These are phyloP conservation scores for Drosophila triauraria DNA, from an alignment of 1,140 invertebrate genomes.

Conservation along the genomic window DNA sequence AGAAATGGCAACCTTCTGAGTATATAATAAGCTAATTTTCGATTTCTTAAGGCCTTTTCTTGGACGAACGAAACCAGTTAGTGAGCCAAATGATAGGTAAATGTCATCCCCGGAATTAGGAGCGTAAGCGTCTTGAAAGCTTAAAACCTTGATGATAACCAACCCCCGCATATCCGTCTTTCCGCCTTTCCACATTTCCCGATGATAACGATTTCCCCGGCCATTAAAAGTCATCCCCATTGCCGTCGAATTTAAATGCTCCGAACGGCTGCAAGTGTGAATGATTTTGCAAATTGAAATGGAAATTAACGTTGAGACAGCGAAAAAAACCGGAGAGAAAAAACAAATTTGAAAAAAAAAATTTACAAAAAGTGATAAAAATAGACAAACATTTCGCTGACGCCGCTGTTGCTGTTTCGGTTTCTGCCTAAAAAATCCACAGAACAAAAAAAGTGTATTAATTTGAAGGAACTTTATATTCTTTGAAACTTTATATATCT, in stretches of 20 bases:
- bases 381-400: conserved; percentile 42
- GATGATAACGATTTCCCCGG: conserved; percentile 17
- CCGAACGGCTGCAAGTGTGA: conserved; percentile 23
- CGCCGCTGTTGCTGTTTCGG: conserved; percentile 17
- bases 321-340: conserved; percentile 18
- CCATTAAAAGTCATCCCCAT: conserved; percentile 31
- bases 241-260: conserved; percentile 11
- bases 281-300: conserved; percentile 51
- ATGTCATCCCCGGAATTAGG: conserved; percentile 20
- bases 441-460: conserved; percentile 2
- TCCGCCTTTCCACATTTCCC: neutral
- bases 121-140: neutral
- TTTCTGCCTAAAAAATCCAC: conserved; percentile 28
- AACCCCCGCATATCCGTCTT: conserved; percentile 15
- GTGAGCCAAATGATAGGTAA: neutral
- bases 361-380: conserved; percentile 62
- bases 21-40: too few relatives aligned
- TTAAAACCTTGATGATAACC: neutral
- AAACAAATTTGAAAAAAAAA: conserved; percentile 25
- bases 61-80: neutral
- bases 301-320: conserved; percentile 47
- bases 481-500: too few relatives aligned
- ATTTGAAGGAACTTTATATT: too few relatives aligned
- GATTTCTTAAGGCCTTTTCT: neutral
- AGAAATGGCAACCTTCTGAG: too few relatives aligned